Conservation (phyloP, 2,888 invertebrate genomes). For the Drosophila antonietae region DNA sequence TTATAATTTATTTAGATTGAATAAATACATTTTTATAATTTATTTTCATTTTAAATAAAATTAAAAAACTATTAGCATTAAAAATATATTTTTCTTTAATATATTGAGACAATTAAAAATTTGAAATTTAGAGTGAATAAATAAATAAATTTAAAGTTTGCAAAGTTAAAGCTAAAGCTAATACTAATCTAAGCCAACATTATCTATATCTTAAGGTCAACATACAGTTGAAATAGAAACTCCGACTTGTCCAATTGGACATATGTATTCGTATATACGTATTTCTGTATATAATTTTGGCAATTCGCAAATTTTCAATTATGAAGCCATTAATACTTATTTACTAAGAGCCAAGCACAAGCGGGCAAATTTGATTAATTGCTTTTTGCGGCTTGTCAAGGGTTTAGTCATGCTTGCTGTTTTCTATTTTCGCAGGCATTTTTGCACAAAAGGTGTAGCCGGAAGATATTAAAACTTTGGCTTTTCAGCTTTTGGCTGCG, state of each 20-base stretch:
- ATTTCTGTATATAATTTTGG: constrained; percentile 15
- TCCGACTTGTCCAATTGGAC: constrained; percentile 22
- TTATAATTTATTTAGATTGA: no score
- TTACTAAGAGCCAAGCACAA: constrained; percentile 59
- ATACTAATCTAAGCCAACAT: background rate
- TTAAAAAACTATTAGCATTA: no score
- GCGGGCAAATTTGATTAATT: constrained; percentile 68
- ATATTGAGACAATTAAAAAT: no score
- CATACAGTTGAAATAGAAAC: constrained; percentile 1
- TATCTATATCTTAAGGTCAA: constrained; percentile 3
- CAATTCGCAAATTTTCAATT: constrained; percentile 66
- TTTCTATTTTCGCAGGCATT: constrained; percentile 77
- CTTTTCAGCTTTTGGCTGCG: constrained; percentile 62
- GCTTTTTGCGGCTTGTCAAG: constrained; percentile 68
- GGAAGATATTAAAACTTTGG: constrained; percentile 72
- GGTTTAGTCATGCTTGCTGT: constrained; percentile 65
- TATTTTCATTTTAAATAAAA: no score
- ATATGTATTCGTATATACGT: background rate
- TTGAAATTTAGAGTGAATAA: background rate
- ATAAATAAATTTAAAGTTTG: background rate
- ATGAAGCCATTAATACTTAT: constrained; percentile 81
- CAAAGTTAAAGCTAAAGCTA: background rate
- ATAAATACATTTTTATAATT: no score
- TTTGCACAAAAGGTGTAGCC: constrained; percentile 81
- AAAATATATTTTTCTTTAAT: no score